phyloP scores from a whole-genome alignment of 1,140 invertebrate genomes.

The Adelges cooleyi region DNA sequence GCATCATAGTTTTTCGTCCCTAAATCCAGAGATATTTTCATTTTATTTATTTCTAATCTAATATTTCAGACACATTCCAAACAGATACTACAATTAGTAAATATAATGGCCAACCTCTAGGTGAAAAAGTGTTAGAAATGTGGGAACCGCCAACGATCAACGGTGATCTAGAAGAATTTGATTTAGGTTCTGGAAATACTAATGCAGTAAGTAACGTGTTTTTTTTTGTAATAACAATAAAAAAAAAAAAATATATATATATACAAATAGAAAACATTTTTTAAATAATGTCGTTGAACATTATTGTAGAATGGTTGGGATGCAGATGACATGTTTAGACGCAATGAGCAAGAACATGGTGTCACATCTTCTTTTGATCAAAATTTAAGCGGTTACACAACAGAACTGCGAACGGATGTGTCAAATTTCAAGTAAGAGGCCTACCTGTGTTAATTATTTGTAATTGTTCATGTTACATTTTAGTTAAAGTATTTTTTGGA shows the following conservation, averaged over 20 bases:
- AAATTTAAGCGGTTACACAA: slow-evolving; percentile 74
- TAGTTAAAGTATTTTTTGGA: too few relatives aligned
- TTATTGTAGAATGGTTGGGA: slow-evolving; percentile 76
- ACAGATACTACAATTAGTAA: slow-evolving; percentile 68
- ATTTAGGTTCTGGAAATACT: slow-evolving; percentile 47
- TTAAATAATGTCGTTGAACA: too few relatives aligned
- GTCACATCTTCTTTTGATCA: slow-evolving; percentile 80
- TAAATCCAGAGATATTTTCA: neutral
- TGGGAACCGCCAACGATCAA: slow-evolving; percentile 65
- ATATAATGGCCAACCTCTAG: slow-evolving; percentile 45
- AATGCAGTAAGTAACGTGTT: slow-evolving; percentile 27
- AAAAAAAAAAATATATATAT: neutral
- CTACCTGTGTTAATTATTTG: too few relatives aligned
- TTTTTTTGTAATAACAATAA: neutral
- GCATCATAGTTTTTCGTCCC: neutral
- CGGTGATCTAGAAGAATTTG: slow-evolving; percentile 49
- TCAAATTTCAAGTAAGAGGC: slow-evolving; percentile 69
- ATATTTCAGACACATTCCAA: slow-evolving; percentile 52
- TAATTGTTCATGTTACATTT: too few relatives aligned
- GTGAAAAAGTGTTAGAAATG: slow-evolving; percentile 74
- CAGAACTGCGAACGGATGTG: slow-evolving; percentile 66
- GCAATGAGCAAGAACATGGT: slow-evolving; percentile 81
- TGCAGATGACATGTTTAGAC: slow-evolving; percentile 85
- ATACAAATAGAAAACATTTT: too few relatives aligned
- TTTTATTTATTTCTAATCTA: neutral